Base-by-base conservation (phyloP, 2,888 invertebrate genomes). In the Patella caerulea region DNA sequence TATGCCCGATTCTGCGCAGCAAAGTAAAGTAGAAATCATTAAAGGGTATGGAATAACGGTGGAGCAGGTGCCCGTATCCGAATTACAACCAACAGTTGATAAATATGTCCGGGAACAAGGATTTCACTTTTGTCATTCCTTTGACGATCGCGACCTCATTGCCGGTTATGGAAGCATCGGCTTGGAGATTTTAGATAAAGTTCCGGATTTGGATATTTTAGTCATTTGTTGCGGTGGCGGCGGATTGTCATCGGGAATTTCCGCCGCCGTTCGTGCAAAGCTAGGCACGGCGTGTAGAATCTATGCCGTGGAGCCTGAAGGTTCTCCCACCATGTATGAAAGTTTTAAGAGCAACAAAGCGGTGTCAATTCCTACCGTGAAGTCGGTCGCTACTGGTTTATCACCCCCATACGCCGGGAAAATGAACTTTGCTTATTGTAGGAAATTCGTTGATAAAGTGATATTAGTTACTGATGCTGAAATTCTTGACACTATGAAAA, bases 191-290 rank as follows among this genome's bases (percentile, higher is more conserved):
- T 79, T 91, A 74, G 87, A 89, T 71, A 87, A 86, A 34, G 81
- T 88, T 1, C 84, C 88, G 4, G 82, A 86, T n/a, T 88, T 89
- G 17, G 91, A 91, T 79, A 83, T 91, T n/a, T 86, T 91, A 7
- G 78, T 91, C 19, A 89, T 91, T 19, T 86, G 88, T 72, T 91
- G 91, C 83, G 91, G 91, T 24, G 90, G 91, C 12, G 91, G 91
- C n/a, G 90, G 89, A 0, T 79, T 90, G 5, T 84, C 90, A 19
- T 84, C 90, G 19, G 91, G 91, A 0, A 78, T 90, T 1, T 89
- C 90, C 19, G 82, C 90, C 15, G 89, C 87, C 12, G 77, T 91
- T 24, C 88, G 86, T 78, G 83, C 88, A n/a, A 81, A 85, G 24
- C 87, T 88, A 9, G 81, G 78, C n/a, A 77, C 74, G 19, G 74